Conservation (phyloP, 1,140 invertebrate species). For the Macrostomum lignano region DNA sequence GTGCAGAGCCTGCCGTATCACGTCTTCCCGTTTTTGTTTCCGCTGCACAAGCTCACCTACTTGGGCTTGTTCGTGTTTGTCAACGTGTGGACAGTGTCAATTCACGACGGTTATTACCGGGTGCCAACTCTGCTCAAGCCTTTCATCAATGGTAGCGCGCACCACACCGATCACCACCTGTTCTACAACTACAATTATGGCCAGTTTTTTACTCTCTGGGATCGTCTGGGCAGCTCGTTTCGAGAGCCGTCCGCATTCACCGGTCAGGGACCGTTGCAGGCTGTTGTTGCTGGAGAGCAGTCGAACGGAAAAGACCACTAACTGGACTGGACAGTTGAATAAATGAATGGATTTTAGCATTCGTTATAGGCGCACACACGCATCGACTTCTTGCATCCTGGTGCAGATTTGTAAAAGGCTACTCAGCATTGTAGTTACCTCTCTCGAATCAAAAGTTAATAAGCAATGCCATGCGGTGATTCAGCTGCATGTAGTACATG, state of each 20-base stretch:
- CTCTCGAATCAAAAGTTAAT: too few species aligned
- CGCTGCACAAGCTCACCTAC: slow-evolving; percentile 29
- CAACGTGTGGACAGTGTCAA: slow-evolving; percentile 32
- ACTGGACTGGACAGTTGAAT: too few species aligned
- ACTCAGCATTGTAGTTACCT: too few species aligned
- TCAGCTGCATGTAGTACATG: too few species aligned
- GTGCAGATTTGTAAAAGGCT: too few species aligned
- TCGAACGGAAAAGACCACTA: too few species aligned
- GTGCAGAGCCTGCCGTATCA: slow-evolving; percentile 30
- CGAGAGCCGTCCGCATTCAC: slow-evolving; percentile 16
- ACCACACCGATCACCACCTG: slow-evolving; percentile 31
- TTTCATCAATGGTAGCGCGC: slow-evolving; percentile 30
- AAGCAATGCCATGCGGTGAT: too few species aligned
- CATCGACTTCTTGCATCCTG: too few species aligned
- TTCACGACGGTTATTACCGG: slow-evolving; percentile 30
- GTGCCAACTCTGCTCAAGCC: slow-evolving; percentile 24
- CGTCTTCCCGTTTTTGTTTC: slow-evolving; percentile 30
- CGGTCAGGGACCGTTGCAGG: slow-evolving; percentile 19
- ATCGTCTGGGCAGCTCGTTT: slow-evolving; percentile 25
- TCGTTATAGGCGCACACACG: too few species aligned
- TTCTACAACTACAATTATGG: slow-evolving; percentile 33
- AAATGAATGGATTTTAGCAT: too few species aligned
- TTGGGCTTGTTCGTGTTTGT: slow-evolving; percentile 29
- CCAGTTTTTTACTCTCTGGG: slow-evolving; percentile 33
- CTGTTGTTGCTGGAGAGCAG: too few species aligned